Percentiles rank a stretch among this genome's conserved stretches.
Conservation (phyloP, 1,140 invertebrate genomes). For the Cheumatopsyche charites region DNA sequence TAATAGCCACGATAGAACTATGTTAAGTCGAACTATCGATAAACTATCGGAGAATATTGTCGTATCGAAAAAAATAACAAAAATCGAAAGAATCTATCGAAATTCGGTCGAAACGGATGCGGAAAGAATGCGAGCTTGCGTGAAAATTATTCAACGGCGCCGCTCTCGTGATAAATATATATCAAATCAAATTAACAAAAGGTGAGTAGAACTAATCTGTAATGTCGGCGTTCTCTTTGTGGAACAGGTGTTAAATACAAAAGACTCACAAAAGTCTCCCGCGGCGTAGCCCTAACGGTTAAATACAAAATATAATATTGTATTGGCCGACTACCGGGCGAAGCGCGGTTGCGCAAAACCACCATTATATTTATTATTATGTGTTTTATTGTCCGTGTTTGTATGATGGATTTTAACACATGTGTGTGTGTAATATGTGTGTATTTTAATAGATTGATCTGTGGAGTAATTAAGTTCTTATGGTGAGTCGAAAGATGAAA, state of each 20-base stretch:
- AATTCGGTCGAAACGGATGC: too few species aligned
- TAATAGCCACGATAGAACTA: too few species aligned
- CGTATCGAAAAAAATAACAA: too few species aligned
- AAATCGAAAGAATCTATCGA: too few species aligned
- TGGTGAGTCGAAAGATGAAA: background rate
- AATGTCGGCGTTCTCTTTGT: slow-evolving; percentile 37
- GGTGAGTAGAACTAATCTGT: slow-evolving; percentile 41
- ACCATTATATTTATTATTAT: slow-evolving; percentile 6
- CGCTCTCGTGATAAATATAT: slow-evolving; percentile 31
- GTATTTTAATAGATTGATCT: background rate
- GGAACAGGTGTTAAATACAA: slow-evolving; percentile 38
- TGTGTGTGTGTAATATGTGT: too few species aligned
- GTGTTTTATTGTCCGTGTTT: background rate
- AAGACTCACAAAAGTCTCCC: slow-evolving; percentile 37
- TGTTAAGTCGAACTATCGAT: too few species aligned
- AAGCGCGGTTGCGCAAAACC: slow-evolving; percentile 24
- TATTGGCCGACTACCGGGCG: slow-evolving; percentile 34
- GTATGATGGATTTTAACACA: too few species aligned
- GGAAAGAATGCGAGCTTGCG: too few species aligned
- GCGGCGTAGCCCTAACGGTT: slow-evolving; percentile 36
- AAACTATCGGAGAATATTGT: too few species aligned
- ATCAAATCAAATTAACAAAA: slow-evolving; percentile 40
- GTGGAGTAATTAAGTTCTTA: background rate
- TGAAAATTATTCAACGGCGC: slow-evolving; percentile 2
- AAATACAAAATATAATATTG: background rate